Evolutionary conservation across 2,888 invertebrate genomes (phyloP).

Genomic region (Notodonta ziczac): DNA sequence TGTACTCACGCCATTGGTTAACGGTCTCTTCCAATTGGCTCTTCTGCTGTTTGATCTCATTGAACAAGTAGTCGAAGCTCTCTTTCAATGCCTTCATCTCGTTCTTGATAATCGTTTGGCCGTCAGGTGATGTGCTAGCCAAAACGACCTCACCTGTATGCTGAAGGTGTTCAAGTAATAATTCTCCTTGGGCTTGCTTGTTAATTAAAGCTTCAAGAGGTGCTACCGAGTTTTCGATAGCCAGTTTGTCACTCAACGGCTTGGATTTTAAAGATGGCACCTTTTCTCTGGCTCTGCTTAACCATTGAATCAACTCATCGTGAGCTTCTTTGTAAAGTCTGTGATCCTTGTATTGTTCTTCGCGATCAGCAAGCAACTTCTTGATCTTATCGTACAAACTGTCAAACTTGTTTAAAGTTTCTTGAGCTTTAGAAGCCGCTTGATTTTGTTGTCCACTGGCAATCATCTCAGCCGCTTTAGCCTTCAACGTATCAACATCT

Average conservation of each 20-base stretch:
- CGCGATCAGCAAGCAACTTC: slow-evolving; percentile 90
- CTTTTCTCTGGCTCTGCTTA: slow-evolving; percentile 94
- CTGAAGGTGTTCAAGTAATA: slow-evolving; percentile 93
- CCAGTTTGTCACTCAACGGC: slow-evolving; percentile 93
- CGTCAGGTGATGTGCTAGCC: slow-evolving; percentile 92
- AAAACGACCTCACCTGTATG: slow-evolving; percentile 95
- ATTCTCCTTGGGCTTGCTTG: slow-evolving; percentile 95
- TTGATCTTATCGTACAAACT: slow-evolving; percentile 90
- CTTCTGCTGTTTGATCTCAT: slow-evolving; percentile 93
- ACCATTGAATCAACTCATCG: slow-evolving; percentile 95
- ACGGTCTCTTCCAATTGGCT: slow-evolving; percentile 92
- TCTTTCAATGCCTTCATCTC: slow-evolving; percentile 94
- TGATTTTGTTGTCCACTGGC: slow-evolving; percentile 93
- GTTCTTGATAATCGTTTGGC: slow-evolving; percentile 91
- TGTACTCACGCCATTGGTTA: slow-evolving; percentile 94
- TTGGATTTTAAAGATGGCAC: slow-evolving; percentile 94
- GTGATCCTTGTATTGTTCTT: slow-evolving; percentile 95
- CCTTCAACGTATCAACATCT: slow-evolving; percentile 93
- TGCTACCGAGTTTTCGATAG: slow-evolving; percentile 94
- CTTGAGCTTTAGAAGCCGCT: slow-evolving; percentile 93
- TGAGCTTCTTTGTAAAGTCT: slow-evolving; percentile 95
- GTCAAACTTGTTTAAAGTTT: slow-evolving; percentile 93
- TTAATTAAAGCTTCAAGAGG: slow-evolving; percentile 94
- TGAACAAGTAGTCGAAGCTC: slow-evolving; percentile 93
- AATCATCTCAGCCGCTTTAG: slow-evolving; percentile 94